Base-by-base conservation (phyloP, 2,113 vertebrate species). In the Hyla sarda region DNA sequence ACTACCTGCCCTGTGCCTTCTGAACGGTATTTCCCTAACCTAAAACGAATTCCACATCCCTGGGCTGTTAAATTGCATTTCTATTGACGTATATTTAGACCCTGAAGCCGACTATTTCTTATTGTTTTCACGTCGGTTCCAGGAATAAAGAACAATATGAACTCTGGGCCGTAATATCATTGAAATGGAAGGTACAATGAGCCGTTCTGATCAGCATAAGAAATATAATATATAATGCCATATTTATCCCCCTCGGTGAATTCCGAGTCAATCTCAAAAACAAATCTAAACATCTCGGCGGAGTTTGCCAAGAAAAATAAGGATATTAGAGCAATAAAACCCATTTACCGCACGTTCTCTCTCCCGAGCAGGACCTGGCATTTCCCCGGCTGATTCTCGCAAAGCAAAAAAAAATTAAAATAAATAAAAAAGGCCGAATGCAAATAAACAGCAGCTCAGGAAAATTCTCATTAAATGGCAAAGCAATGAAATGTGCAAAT, bases 401-500 rank as follows among this genome's bases (percentile, higher is more conserved):
- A 14, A 6, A 19, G 34, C 17, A 32, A 67, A 17, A 19, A 47
- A 25, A n/a, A n/a, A n/a, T n/a, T n/a, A n/a, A n/a, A n/a, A n/a
- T n/a, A n/a, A n/a, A n/a, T n/a, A n/a, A n/a, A 62, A 62, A 62
- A 50, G 50, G 25, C 50, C 32, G 28, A 77, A 32, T 54, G 75
- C 75, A 48, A 74, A 74, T 74, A 47, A 82, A 67, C 60, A 82
- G n/a, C 37, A 48, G 79, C 72, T 74, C 72, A n/a, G 37, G n/a
- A 82, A n/a, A 30, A 82, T 13, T 48, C 41, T 62, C 50, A 50
- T 67, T 82, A 69, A 52, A 82, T 47, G 12, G 60, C 62, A 69
- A 50, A 69, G 62, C 41, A 69, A 67, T 82, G 60, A 48, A 82
- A 82, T 82, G 80, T 82, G 60, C 60, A 82, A 69, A 82, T 47